Evolutionary conservation across 2,888 invertebrate genomes (phyloP), one percentile per base, ranked within the genome.

Genomic region (Tricholauxania praeusta): DNA sequence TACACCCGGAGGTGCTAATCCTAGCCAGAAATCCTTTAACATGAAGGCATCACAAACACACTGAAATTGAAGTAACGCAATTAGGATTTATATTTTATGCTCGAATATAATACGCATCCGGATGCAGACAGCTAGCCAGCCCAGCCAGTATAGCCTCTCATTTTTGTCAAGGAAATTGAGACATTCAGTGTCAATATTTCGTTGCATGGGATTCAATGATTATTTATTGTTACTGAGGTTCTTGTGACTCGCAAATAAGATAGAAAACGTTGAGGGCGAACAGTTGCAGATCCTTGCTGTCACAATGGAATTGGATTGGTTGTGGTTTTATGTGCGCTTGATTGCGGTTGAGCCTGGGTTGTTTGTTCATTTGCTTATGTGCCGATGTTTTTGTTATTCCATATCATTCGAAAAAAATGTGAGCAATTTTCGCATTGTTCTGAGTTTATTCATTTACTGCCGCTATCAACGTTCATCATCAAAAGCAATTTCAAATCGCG

Each of bases 231-330:
- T 39, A 4, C 39, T 39, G 39, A 39, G 39, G 59, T 55, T 55
- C 22, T 22, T 55, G 55, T 55, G 12, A 22, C 19, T 17, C 55
- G 22, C 55, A 55, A 55, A 19, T 55, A 55, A 22, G 55, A 55
- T 17, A 6, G 12, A 12, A 15, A 17, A 12, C n/a, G 22, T n/a
- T 6, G 19, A 19, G 17, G 19, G 51, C 39, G 39, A 10, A 39
- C 22, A 39, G 7, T 53, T 32, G 15, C 28, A n/a, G 10, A 6
- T 60, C 12, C 32, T 15, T 17, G 17, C 60, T 47, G n/a, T 22
- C 5, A 51, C 64, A 47, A 32, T 64, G 64, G 77, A 82, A 83
- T 83, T 82, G 83, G 82, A 82, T 83, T 82, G 80, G 80, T 69
- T 78, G 77, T 74, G 73, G 76, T 65, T 75, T 75, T 75, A 71